Evolutionary conservation across 2,797 vertebrate genomes (phyloP), one percentile per base, ranked within the genome.

Genomic region (Darevskia nairensis): DNA sequence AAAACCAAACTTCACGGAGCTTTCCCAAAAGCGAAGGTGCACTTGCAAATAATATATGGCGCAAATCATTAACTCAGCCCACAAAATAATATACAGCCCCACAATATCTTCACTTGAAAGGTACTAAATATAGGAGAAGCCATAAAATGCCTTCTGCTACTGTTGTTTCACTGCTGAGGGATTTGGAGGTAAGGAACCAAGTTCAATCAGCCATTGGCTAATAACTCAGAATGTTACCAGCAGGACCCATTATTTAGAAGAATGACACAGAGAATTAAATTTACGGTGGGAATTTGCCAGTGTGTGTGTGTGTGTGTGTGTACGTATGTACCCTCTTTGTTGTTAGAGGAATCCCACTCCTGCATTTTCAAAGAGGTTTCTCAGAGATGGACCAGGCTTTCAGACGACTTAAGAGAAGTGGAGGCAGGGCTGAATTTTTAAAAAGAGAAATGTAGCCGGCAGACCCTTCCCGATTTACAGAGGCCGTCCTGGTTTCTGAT

Each of bases 1-100:
- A 59, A 90, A 94, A 94, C 92, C 90, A 90, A 93, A 94, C 89
- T 92, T 91, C 6, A 93, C 89, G 92, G 90, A 94, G 89, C 64
- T 87, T 90, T 95, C 91, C 93, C 92, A 93, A 94, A 93, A 86
- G 85, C 89, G 90, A 90, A 86, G 91, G 82, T 0, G 2, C 50
- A 3, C 35, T 92, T 92, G 89, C 90, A 86, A 90, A 84, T 89
- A 91, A 87, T 55, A 35, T 9, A 44, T 39, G 25, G 44, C 55
- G 80, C 90, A 89, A 69, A 86, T 91, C 87, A 85, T 93, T 93
- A 92, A 90, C 87, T 90, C 82, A 89, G 78, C 29, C 90, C 21
- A 59, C 85, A 87, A 91, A 92, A 92, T 86, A 91, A 93, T 94
- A 91, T 88, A 86, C 59, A 71, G 66, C 50, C 50, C 11, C 50